phyloP scores from a whole-genome alignment of 2,888 invertebrate species.

The Ichneumon xanthorius region DNA sequence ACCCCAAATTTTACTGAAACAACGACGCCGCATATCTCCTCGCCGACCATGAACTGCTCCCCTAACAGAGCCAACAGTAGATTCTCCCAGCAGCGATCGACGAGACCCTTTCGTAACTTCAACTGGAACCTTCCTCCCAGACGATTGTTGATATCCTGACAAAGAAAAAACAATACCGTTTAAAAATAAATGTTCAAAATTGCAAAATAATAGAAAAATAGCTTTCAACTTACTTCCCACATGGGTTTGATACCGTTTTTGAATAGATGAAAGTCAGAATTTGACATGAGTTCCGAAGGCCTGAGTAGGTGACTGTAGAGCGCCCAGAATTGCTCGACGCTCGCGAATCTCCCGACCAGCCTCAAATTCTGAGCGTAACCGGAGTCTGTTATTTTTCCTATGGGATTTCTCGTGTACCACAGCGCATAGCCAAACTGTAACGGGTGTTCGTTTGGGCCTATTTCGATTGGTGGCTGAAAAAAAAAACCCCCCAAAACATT shows the following conservation, averaged over 20 bases:
- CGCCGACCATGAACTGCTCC: slow-evolving; percentile 99
- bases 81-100: slow-evolving; percentile 99
- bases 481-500: neutral
- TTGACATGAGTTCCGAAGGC: slow-evolving; percentile 95
- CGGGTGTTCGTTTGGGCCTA: slow-evolving; percentile 95
- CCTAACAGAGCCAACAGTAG: slow-evolving; percentile 99
- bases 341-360: slow-evolving; percentile 94
- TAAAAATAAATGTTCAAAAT: neutral
- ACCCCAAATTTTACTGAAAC: slow-evolving; percentile 97
- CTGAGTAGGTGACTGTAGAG: slow-evolving; percentile 96
- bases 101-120: slow-evolving; percentile 96
- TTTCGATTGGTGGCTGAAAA: slow-evolving; percentile 88
- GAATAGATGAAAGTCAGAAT: slow-evolving; percentile 98
- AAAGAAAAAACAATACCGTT: neutral
- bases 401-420: slow-evolving; percentile 91
- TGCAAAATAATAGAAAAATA: slow-evolving; percentile 19
- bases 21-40: slow-evolving; percentile 99
- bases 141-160: slow-evolving; percentile 95
- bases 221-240: slow-evolving; percentile 92
- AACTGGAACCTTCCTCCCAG: slow-evolving; percentile 99
- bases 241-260: slow-evolving; percentile 99
- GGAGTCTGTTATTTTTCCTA: slow-evolving; percentile 87
- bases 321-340: slow-evolving; percentile 99
- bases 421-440: slow-evolving; percentile 97
- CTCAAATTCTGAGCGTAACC: slow-evolving; percentile 93